phyloP scores from a whole-genome alignment of 2,797 vertebrate genomes.

The Melanogrammus aeglefinus region DNA sequence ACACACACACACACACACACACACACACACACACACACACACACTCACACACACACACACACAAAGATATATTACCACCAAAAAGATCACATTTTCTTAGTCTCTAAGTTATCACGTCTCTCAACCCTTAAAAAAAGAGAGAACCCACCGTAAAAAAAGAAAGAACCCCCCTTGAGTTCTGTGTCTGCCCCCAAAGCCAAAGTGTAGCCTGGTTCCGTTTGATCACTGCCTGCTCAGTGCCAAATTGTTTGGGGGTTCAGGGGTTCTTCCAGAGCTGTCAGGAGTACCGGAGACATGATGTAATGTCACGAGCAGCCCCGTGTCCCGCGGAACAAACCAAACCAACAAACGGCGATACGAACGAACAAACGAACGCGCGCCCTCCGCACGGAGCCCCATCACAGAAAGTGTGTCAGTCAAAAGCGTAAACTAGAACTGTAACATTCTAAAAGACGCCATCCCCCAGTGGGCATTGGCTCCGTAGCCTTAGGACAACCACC shows the following conservation, averaged over 20 bases:
- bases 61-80: too few relatives aligned
- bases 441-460: slow-evolving; percentile 50
- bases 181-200: too few relatives aligned
- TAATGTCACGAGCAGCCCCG: slow-evolving; percentile 41
- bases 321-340: slow-evolving; percentile 12
- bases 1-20: too few relatives aligned
- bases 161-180: too few relatives aligned
- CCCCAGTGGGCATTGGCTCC: slow-evolving; percentile 46
- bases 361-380: slow-evolving; percentile 13
- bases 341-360: too few relatives aligned
- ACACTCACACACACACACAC: too few relatives aligned
- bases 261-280: background rate
- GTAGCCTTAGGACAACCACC: slow-evolving; percentile 48
- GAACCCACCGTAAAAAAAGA: too few relatives aligned
- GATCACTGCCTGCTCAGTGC: background rate
- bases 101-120: too few relatives aligned
- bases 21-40: too few relatives aligned
- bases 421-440: slow-evolving; percentile 58
- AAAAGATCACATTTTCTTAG: too few relatives aligned
- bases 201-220: slow-evolving; percentile 17
- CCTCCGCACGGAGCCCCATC: slow-evolving; percentile 48
- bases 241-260: background rate
- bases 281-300: background rate
- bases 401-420: slow-evolving; percentile 71
- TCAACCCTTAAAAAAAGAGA: too few relatives aligned